Conservation (phyloP, 2,113 vertebrate genomes). For the Kryptolebias marmoratus region DNA sequence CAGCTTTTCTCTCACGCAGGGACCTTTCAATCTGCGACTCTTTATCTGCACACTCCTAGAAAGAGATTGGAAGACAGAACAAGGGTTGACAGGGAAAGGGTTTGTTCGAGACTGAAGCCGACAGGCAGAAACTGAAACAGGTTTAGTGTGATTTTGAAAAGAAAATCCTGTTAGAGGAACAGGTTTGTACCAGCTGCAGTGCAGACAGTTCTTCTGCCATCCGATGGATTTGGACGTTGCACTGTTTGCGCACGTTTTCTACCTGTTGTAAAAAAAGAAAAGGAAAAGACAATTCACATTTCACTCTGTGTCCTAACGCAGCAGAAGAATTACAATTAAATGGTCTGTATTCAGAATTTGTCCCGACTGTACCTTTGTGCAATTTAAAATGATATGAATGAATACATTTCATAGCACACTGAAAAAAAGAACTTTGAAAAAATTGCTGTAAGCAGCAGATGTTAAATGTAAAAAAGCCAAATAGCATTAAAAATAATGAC, state of each 20-base stretch:
- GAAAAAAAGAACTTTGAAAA: neutral
- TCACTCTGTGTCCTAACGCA: neutral
- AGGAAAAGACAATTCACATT: neutral
- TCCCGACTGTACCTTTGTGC: neutral
- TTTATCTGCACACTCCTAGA: slow-evolving; percentile 92
- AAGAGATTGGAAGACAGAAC: slow-evolving; percentile 1
- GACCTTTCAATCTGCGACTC: slow-evolving; percentile 86
- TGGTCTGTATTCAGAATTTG: neutral
- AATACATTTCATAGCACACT: neutral
- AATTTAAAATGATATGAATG: neutral
- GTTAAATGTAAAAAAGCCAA: neutral
- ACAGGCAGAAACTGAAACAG: slow-evolving; percentile 6
- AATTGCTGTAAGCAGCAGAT: neutral
- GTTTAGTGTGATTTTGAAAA: slow-evolving; percentile 35
- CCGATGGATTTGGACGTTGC: slow-evolving; percentile 84
- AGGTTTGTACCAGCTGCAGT: slow-evolving; percentile 86
- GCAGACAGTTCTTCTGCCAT: slow-evolving; percentile 88
- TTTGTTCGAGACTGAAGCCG: neutral
- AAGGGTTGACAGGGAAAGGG: slow-evolving; percentile 1
- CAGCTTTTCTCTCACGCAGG: slow-evolving; percentile 87
- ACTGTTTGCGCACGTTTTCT: slow-evolving; percentile 86
- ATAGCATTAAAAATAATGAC: neutral
- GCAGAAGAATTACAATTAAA: neutral
- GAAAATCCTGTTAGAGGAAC: neutral
- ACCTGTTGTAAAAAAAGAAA: slow-evolving; percentile 79